Conservation (phyloP, 2,888 invertebrate genomes). For the Siphlonurus alternatus region DNA sequence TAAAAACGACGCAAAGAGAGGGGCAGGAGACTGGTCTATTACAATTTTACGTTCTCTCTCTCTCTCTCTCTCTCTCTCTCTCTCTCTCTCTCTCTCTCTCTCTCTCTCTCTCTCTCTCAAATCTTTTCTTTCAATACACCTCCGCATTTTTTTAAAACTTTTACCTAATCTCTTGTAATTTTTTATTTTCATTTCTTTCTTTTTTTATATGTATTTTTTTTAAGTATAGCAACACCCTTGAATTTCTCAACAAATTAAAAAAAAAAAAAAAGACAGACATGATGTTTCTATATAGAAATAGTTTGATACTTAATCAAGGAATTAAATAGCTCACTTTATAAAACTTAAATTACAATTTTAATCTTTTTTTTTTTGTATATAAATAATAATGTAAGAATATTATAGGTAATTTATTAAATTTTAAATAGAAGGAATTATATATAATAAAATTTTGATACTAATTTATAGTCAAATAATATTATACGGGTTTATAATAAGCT, state of each 20-base stretch:
- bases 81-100: no score
- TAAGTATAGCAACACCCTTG: not conserved
- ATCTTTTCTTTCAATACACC: no score
- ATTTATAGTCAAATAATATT: no score
- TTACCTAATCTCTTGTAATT: not conserved
- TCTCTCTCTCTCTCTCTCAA: no score
- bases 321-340: not conserved
- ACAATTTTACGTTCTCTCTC: not conserved
- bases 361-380: not conserved
- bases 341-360: not conserved
- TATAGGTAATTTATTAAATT: no score
- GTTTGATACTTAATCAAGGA: not conserved
- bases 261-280: not conserved
- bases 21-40: not conserved
- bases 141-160: no score
- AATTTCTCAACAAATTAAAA: not conserved
- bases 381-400: not conserved
- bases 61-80: no score
- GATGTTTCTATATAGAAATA: not conserved
- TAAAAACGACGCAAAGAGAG: not conserved
- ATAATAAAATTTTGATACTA: no score
- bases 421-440: no score
- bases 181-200: not conserved
- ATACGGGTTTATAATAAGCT: no score
- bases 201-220: not conserved